These are phyloP conservation scores for Potamilus streckersoni DNA, from an alignment of 1,140 invertebrate species.

Conservation along the genomic window DNA sequence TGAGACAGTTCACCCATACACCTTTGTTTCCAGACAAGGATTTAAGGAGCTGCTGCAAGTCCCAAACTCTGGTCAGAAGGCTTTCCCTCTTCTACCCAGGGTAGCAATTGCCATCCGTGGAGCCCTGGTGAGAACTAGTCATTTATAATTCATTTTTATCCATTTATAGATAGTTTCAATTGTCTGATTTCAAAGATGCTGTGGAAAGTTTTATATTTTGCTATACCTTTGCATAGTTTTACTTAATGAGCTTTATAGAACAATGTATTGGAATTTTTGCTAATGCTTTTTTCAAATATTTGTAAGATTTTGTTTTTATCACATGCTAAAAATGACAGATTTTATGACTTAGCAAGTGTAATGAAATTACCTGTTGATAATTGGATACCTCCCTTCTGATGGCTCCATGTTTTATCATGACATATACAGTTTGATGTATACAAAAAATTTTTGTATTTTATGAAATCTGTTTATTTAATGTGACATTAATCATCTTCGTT, in stretches of 20 bases:
- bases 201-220: background rate
- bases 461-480: background rate
- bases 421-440: background rate
- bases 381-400: background rate
- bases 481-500: conserved; percentile 15
- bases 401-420: background rate
- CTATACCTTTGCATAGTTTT: background rate
- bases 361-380: background rate
- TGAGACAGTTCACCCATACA: conserved; percentile 67
- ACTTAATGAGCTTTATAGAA: background rate
- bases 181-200: background rate
- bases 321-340: no score
- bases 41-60: conserved; percentile 64
- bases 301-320: no score
- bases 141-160: background rate
- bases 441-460: background rate
- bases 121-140: conserved; percentile 54
- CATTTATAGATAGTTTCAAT: background rate
- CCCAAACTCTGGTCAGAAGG: conserved; percentile 50
- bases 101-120: conserved; percentile 56
- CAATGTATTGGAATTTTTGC: background rate
- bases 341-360: no score
- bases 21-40: conserved; percentile 63
- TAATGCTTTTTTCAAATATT: background rate
- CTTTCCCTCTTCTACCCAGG: conserved; percentile 59